Base-by-base conservation (phyloP, 2,888 invertebrate species). In the Pseudococcus longispinus region DNA sequence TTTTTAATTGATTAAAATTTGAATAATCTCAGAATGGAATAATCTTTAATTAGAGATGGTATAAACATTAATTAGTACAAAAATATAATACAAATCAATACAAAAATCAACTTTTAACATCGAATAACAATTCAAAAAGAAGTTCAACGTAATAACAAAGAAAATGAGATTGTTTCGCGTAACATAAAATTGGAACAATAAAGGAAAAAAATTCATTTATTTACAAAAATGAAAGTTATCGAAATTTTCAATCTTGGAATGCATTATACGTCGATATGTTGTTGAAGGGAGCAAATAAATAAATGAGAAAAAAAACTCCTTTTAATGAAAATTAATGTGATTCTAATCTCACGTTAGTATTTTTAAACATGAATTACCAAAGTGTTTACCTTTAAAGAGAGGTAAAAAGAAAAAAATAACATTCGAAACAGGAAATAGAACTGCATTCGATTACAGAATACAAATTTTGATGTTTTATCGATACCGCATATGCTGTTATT, bases 21-120 rank as follows among this genome's bases (percentile, higher is more conserved):
- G 20, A 9, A 20, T 6, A 80, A 80, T 23, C 20, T 23, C 9
- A 80, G 42, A 42, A 42, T 9, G 60, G 26, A 80, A 23, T 80
- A 80, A 80, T 80, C n/a, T 80, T 80, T 80, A 80, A 80, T 80
- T 42, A 32, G 26, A 37, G 42, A 42, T 42, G 37, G 77, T 80
- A 42, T 80, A 42, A 80, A 80, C 77, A 23, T 42, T 80, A 80
- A 80, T 80, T 42, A 80, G 77, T 42, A 37, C 42, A 80, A 42
- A 80, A 80, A 20, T 37, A 80, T 42, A 42, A 80, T 42, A 42
- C 77, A 80, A 80, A 37, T 80, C 20, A 23, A 80, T 80, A 80
- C 32, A 80, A 80, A 80, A 80, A 80, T 80, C 42, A 80, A 80
- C 70, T 70, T 70, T 80, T 11, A 80, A 42, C 20, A 80, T 80